These are phyloP conservation scores for Mythimna vitellina DNA, from an alignment of 2,888 invertebrate species.

Conservation along the genomic window DNA sequence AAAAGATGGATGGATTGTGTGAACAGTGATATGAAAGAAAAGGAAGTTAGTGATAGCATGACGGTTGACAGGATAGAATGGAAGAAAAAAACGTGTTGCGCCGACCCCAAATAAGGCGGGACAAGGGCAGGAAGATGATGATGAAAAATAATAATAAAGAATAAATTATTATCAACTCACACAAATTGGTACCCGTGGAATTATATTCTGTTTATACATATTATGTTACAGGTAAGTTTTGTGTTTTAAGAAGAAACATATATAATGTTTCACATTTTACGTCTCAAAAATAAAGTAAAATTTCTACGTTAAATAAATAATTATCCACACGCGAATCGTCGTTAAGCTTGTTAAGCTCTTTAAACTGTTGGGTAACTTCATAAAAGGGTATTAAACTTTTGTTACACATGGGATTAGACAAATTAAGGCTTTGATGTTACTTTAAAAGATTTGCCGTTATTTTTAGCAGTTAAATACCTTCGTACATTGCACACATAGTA, in stretches of 20 bases:
- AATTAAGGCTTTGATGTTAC: slow-evolving; percentile 61
- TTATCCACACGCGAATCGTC: slow-evolving; percentile 67
- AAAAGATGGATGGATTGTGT: no score
- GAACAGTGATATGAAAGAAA: no score
- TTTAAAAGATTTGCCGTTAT: slow-evolving; percentile 29
- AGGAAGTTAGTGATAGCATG: no score
- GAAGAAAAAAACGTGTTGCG: no score
- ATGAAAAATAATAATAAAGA: no score
- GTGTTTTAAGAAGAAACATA: not conserved
- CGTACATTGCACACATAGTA: not conserved
- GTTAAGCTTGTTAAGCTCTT: slow-evolving; percentile 74
- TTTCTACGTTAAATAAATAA: slow-evolving; percentile 59
- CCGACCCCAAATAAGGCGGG: no score
- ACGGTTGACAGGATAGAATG: no score
- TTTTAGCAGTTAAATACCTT: slow-evolving; percentile 9
- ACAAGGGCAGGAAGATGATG: no score
- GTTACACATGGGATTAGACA: slow-evolving; percentile 74
- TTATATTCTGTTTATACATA: not conserved
- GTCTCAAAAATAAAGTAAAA: slow-evolving; percentile 24
- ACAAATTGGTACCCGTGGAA: not conserved
- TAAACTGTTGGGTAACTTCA: slow-evolving; percentile 74
- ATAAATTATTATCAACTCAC: not conserved
- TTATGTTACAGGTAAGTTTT: not conserved
- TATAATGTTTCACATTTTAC: not conserved
- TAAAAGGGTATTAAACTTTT: slow-evolving; percentile 74